A percentile compares a stretch with the other conserved stretches of the same genome.
phyloP scores from a whole-genome alignment of 2,797 vertebrate species.

The Gymnoscopelus microlampas region DNA sequence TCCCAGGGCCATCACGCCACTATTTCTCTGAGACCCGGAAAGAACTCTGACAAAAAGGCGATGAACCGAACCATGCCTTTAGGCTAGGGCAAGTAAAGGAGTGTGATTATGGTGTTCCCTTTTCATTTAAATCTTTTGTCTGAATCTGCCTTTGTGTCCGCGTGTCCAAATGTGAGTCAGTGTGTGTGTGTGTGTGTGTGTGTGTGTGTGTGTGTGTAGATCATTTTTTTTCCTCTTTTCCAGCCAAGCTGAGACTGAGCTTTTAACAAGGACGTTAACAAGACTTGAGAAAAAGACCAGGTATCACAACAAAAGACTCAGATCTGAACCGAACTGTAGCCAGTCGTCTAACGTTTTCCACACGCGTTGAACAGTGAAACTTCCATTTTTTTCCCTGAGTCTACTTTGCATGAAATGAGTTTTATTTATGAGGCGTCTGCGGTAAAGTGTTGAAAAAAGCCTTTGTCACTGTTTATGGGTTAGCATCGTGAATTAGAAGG shows the following conservation, averaged over 20 bases:
- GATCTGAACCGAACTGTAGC: constrained; percentile 28
- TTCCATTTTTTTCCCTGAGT: background rate
- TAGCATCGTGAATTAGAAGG: constrained; percentile 41
- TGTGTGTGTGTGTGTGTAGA: constrained; percentile 27
- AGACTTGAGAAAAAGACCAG: constrained; percentile 55
- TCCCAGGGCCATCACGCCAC: constrained; percentile 69
- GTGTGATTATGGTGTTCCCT: constrained; percentile 3
- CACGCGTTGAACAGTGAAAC: constrained; percentile 1
- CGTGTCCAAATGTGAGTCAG: no score
- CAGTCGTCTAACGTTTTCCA: constrained; percentile 46
- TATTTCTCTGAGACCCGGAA: constrained; percentile 74
- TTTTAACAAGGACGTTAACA: constrained; percentile 63
- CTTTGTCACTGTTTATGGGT: constrained; percentile 23
- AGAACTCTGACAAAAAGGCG: constrained; percentile 73
- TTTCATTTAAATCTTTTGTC: background rate
- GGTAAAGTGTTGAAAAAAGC: no score
- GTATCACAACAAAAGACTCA: constrained; percentile 41
- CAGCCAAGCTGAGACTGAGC: constrained; percentile 37
- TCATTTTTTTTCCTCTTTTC: background rate
- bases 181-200: background rate
- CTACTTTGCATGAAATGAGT: no score
- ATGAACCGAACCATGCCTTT: constrained; percentile 71
- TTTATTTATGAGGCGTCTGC: no score
- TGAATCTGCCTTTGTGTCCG: background rate
- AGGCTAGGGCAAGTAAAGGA: constrained; percentile 65